Evolutionary conservation across 2,888 invertebrate species (phyloP).

Genomic region (Anoplius nigerrimus): DNA sequence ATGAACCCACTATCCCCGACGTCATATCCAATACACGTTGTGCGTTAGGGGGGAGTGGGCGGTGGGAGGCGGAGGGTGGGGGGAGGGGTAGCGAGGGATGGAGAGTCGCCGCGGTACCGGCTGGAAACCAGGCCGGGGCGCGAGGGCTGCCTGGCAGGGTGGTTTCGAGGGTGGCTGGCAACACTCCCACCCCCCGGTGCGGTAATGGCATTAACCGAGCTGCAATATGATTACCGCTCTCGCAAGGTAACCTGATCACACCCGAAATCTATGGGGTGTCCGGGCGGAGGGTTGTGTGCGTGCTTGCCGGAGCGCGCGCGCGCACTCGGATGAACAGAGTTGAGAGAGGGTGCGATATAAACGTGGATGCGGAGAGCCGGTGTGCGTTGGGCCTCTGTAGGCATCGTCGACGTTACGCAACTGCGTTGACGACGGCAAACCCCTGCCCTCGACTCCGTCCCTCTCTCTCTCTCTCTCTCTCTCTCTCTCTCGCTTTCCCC

Average conservation of each 20-base stretch:
- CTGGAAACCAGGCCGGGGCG: slow-evolving; percentile 12
- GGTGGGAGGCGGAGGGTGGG: slow-evolving; percentile 13
- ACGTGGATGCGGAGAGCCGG: slow-evolving; percentile 11
- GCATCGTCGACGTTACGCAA: slow-evolving; percentile 62
- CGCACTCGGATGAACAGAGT: not conserved
- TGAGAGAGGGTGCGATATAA: not conserved
- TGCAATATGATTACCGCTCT: slow-evolving; percentile 74
- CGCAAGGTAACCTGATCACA: slow-evolving; percentile 74
- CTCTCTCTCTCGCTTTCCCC: not conserved
- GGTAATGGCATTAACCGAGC: slow-evolving; percentile 75
- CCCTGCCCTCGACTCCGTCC: slow-evolving; percentile 14
- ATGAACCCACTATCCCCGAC: slow-evolving; percentile 70
- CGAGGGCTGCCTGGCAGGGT: slow-evolving; percentile 39
- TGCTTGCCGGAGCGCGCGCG: slow-evolving; percentile 6
- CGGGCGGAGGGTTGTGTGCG: slow-evolving; percentile 31
- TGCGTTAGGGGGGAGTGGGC: slow-evolving; percentile 44
- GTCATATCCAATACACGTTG: slow-evolving; percentile 73
- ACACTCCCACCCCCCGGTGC: slow-evolving; percentile 60
- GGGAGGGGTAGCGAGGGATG: slow-evolving; percentile 26
- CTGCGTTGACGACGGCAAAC: slow-evolving; percentile 39
- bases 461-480: no score
- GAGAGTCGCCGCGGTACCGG: slow-evolving; percentile 1
- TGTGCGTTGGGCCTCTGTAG: slow-evolving; percentile 41
- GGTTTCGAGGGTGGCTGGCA: slow-evolving; percentile 61
- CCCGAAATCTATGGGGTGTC: slow-evolving; percentile 69